phyloP scores from a whole-genome alignment of 2,113 vertebrate species.

The Steatornis caripensis region DNA sequence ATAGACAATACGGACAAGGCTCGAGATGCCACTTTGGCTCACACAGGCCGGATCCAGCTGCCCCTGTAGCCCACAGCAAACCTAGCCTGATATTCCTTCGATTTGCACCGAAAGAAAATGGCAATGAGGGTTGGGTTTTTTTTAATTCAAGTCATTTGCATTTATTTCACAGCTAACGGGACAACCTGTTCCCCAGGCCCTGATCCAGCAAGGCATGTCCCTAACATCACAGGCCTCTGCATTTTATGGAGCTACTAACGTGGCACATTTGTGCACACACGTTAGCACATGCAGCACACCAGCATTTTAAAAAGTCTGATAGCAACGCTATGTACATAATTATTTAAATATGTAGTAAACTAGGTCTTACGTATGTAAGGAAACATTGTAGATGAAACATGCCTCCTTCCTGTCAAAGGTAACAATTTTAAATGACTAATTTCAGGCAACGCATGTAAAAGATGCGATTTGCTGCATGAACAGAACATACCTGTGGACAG shows the following conservation, averaged over 20 bases:
- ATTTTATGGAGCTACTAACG: fast-evolving
- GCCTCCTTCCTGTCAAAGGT: background rate
- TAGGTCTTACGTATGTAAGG: background rate
- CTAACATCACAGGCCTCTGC: fast-evolving
- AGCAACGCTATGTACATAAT: background rate
- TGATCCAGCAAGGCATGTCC: background rate
- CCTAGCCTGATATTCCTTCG: fast-evolving
- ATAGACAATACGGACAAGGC: fast-evolving
- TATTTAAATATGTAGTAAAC: background rate
- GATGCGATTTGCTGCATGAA: background rate
- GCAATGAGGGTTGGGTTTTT: background rate
- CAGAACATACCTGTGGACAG: background rate
- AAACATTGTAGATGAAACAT: background rate
- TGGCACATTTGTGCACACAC: fast-evolving
- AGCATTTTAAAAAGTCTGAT: background rate
- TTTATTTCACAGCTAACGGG: background rate
- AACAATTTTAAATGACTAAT: background rate
- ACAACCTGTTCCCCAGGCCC: background rate
- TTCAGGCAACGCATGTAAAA: background rate
- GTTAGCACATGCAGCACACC: fast-evolving
- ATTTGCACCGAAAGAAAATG: fast-evolving
- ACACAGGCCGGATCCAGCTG: fast-evolving
- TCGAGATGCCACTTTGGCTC: fast-evolving
- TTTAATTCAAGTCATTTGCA: background rate
- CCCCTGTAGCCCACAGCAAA: background rate